Base-by-base conservation (phyloP, 2,888 invertebrate genomes). In the Neelides folsomi region DNA sequence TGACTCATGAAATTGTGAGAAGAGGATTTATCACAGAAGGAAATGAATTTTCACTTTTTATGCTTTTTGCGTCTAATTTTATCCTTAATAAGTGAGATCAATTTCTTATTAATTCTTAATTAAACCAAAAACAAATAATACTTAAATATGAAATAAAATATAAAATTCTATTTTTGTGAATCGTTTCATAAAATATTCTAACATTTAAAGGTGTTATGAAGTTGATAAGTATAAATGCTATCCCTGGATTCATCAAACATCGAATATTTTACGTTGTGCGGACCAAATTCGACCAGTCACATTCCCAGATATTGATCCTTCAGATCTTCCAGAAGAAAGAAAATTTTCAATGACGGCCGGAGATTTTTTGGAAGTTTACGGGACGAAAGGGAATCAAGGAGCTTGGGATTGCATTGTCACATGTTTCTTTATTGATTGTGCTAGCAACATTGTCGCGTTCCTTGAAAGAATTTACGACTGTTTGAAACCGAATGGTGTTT, bases 341-440 rank as follows among this genome's bases (percentile, higher is more conserved):
- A 74, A 81, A 67, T 90, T 97, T 72, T 88, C 89, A 3, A 97
- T 98, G 86, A 85, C 87, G 0, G 97, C 95, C 12, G 98, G 97
- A 0, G 95, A 97, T 70, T 98, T 97, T 68, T 74, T 93, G 13
- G 90, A 94, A 75, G 88, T 92, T 64, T 73, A 71, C 60, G 67
- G 45, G 12, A 52, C 51, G 8, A 48, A 56, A 6, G 52, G 52
- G 15, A 55, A 63, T 34, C 40, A 73, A 41, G 79, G 82, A 56
- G 77, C 80, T 47, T 94, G 93, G 86, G 81, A 93, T 67, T 92
- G 89, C 68, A 82, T 99, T 0, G 87, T 89, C 0, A 93, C 95
- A 0, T 94, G 95, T 64, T 98, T 98, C 74, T 99, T 98, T 71
- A 87, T 98, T 51, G 98, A 99, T 72, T 98, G 98, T 67, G 95